A percentile compares a stretch with the other conserved stretches of the same genome.
phyloP scores from a whole-genome alignment of 2,888 invertebrate species.

The Oscheius sp. region DNA sequence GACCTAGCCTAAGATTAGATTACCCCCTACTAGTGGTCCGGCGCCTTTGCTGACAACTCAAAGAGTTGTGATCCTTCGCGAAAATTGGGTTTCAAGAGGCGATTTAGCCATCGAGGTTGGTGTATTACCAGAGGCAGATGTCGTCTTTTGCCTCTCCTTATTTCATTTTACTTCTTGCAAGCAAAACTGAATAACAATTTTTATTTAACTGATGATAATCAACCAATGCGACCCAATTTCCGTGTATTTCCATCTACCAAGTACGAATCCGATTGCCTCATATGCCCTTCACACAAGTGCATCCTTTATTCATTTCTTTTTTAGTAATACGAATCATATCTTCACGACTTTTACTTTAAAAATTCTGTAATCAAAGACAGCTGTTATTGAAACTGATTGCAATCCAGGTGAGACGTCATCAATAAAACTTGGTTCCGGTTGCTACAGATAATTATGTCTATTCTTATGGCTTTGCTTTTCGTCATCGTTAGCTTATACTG shows the following conservation, averaged over 20 bases:
- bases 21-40: constrained; percentile 32
- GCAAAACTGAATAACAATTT: no score
- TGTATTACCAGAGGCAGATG: constrained; percentile 29
- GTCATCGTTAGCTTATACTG: no score
- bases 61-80: constrained; percentile 35
- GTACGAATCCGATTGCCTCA: no score
- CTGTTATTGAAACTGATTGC: constrained; percentile 14
- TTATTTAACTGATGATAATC: no score
- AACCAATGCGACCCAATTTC: no score
- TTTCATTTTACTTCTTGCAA: no score
- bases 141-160: constrained; percentile 10
- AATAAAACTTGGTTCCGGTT: constrained; percentile 19
- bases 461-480: constrained; percentile 11
- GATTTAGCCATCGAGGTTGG: constrained; percentile 30
- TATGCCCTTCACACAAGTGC: no score
- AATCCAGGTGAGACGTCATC: constrained; percentile 17
- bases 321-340: no score
- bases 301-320: no score
- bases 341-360: no score
- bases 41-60: constrained; percentile 27
- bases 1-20: constrained; percentile 29
- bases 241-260: no score
- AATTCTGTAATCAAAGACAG: no score
- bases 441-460: constrained; percentile 23
- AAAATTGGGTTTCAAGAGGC: constrained; percentile 62